phyloP scores from a whole-genome alignment of 2,113 vertebrate genomes.

The Clupea harengus region DNA sequence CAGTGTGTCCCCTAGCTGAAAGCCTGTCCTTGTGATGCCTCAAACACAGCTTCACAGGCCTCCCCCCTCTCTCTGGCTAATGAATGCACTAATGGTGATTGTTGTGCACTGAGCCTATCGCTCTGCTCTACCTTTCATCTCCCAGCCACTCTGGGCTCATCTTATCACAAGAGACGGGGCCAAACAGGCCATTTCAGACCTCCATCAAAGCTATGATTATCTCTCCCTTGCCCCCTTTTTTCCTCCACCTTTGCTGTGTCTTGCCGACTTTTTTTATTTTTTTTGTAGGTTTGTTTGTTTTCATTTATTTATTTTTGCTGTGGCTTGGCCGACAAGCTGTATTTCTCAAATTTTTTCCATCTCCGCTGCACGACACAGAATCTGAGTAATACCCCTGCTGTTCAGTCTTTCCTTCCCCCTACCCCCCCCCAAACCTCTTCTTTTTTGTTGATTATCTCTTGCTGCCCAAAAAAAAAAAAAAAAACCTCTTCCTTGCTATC shows the following conservation, averaged over 20 bases:
- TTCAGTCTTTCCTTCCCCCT: not conserved
- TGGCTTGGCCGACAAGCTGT: not conserved
- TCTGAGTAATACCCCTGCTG: not conserved
- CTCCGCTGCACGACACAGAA: conserved; percentile 27
- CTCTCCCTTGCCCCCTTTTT: conserved; percentile 18
- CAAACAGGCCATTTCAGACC: conserved; percentile 44
- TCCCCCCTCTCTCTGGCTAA: not conserved
- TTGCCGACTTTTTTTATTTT: not conserved
- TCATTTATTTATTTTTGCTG: not conserved
- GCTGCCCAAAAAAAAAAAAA: conserved; percentile 23
- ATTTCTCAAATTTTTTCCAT: conserved; percentile 20
- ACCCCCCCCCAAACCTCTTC: not conserved
- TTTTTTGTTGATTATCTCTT: not conserved
- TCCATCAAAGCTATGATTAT: conserved; percentile 55
- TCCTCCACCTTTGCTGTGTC: conserved; percentile 26
- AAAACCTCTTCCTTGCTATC: not conserved
- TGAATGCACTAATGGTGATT: conserved; percentile 49
- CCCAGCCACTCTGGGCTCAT: conserved; percentile 32
- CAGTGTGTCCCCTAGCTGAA: conserved; percentile 14
- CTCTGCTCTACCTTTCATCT: conserved; percentile 57
- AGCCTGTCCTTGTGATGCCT: conserved; percentile 24
- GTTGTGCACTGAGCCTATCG: conserved; percentile 22
- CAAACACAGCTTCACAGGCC: not conserved
- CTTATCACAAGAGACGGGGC: conserved; percentile 41
- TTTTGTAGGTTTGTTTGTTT: not conserved